Evolutionary conservation across 2,888 invertebrate genomes (phyloP).

Genomic region (Cactoblastis cactorum): DNA sequence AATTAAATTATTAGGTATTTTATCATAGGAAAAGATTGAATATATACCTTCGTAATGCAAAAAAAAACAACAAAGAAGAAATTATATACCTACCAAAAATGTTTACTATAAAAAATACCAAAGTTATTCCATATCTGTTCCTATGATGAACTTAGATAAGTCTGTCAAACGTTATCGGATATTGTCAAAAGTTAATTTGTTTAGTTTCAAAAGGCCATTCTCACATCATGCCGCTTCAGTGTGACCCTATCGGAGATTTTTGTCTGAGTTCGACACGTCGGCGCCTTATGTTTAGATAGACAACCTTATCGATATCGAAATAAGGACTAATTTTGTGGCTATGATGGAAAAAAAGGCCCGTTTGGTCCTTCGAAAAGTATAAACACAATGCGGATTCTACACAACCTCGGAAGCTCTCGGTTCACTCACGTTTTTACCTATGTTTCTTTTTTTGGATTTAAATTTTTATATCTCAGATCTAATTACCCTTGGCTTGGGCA

Average conservation of each 20-base stretch:
- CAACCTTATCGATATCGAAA: neutral
- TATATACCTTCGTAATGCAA: neutral
- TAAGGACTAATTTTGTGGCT: neutral
- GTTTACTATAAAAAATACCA: too few relatives aligned
- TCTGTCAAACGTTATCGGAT: constrained; percentile 66
- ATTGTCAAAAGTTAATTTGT: constrained; percentile 65
- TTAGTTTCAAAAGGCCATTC: constrained; percentile 32
- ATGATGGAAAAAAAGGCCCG: constrained; percentile 16
- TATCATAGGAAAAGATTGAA: constrained; percentile 7
- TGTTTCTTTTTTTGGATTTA: neutral
- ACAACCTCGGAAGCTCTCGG: constrained; percentile 70
- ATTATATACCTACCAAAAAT: too few relatives aligned
- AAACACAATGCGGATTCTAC: constrained; percentile 54
- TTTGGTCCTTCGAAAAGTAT: constrained; percentile 44
- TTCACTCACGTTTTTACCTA: constrained; percentile 15
- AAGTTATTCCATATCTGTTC: constrained; percentile 11
- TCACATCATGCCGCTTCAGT: neutral
- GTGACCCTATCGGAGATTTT: neutral
- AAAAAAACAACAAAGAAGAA: constrained; percentile 1
- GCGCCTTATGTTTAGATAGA: too few relatives aligned
- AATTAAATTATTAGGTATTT: neutral
- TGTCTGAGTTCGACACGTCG: too few relatives aligned
- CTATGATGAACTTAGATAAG: constrained; percentile 16
- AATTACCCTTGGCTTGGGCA: neutral
- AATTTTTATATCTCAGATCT: constrained; percentile 14